Evolutionary conservation across 2,113 vertebrate genomes (phyloP).

Genomic region (Corvus moneduloides): DNA sequence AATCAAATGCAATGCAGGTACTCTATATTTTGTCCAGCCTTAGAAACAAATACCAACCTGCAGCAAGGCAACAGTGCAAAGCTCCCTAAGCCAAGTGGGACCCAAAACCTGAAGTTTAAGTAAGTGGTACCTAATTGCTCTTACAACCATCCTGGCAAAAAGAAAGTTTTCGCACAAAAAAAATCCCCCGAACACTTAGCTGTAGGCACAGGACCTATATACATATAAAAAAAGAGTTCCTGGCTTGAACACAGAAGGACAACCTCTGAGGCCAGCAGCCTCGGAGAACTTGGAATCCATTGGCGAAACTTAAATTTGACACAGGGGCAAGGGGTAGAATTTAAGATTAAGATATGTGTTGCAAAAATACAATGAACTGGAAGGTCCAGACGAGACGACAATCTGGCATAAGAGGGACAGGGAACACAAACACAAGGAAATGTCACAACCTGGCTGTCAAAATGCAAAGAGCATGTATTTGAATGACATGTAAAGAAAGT

Average conservation of each 20-base stretch:
- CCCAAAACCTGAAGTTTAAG: not conserved
- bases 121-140: not conserved
- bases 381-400: not conserved
- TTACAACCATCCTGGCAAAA: not conserved
- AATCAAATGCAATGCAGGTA: not conserved
- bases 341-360: not conserved
- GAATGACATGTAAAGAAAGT: not conserved
- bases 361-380: not conserved
- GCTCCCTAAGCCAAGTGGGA: not conserved
- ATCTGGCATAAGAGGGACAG: not conserved
- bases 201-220: not conserved
- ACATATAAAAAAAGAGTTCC: not conserved
- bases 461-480: not conserved
- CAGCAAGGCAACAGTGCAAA: not conserved
- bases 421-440: not conserved
- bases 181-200: not conserved
- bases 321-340: no score
- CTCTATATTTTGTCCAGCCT: not conserved
- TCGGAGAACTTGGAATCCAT: not conserved
- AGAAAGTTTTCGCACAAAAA: not conserved
- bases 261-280: not conserved
- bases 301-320: not conserved
- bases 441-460: not conserved
- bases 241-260: not conserved
- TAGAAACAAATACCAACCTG: not conserved